phyloP scores from a whole-genome alignment of 2,888 invertebrate genomes.

The Caprella mutica region DNA sequence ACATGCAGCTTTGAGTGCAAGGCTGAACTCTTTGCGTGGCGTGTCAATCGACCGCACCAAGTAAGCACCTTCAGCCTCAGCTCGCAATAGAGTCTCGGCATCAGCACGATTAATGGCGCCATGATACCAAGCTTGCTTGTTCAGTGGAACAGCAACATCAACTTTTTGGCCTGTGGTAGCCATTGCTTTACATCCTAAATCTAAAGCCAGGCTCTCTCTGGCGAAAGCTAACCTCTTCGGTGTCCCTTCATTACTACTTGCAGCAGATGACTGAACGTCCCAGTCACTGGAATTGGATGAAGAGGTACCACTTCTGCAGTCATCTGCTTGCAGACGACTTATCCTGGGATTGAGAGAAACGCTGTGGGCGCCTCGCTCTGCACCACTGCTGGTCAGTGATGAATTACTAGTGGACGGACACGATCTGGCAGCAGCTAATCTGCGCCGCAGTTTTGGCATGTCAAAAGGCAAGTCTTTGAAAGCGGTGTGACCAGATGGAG shows the following conservation, averaged over 20 bases:
- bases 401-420: constrained; percentile 32
- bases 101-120: constrained; percentile 81
- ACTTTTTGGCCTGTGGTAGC: constrained; percentile 58
- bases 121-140: constrained; percentile 94
- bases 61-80: constrained; percentile 81
- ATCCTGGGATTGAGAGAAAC: constrained; percentile 5
- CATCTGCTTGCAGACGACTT: not conserved
- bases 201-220: constrained; percentile 41
- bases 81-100: constrained; percentile 74
- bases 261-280: constrained; percentile 29
- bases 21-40: constrained; percentile 80
- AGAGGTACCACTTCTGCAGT: constrained; percentile 26
- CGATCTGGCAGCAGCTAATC: constrained; percentile 39
- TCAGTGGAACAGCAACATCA: constrained; percentile 67
- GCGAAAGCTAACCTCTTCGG: constrained; percentile 17
- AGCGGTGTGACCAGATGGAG: constrained; percentile 11
- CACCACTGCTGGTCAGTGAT: constrained; percentile 25
- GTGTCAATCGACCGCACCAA: constrained; percentile 89
- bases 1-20: constrained; percentile 88
- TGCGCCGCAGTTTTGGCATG: constrained; percentile 67
- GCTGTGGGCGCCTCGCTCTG: constrained; percentile 12
- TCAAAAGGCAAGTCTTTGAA: constrained; percentile 66
- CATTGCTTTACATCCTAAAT: constrained; percentile 45
- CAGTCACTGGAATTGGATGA: constrained; percentile 32
- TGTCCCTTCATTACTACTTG: constrained; percentile 27